A percentile compares a stretch with the other conserved stretches of the same genome.
These are phyloP conservation scores for Lycocerus yunnanus DNA, from an alignment of 2,888 invertebrate species.

Conservation along the genomic window DNA sequence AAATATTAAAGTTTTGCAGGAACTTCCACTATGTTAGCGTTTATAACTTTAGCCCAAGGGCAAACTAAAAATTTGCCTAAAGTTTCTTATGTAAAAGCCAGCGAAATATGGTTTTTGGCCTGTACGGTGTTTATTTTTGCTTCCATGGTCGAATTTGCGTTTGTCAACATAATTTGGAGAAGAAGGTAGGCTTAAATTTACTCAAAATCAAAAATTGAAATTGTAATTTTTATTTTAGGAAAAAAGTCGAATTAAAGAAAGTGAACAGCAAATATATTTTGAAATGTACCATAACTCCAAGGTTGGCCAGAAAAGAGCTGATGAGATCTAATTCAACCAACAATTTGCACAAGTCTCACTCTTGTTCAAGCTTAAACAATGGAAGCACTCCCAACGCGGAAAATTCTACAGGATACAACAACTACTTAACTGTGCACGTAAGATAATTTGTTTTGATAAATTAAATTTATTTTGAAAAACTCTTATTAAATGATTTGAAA, in stretches of 20 bases:
- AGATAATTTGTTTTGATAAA: conserved; percentile 5
- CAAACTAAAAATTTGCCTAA: conserved; percentile 85
- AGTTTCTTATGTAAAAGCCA: conserved; percentile 88
- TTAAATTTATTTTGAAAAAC: too few relatives aligned
- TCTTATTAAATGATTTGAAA: too few relatives aligned
- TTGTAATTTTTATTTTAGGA: conserved; percentile 54
- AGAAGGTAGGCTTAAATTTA: conserved; percentile 65
- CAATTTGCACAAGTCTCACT: conserved; percentile 69
- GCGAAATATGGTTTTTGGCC: conserved; percentile 88
- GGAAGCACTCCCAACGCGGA: conserved; percentile 54
- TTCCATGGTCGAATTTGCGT: conserved; percentile 85
- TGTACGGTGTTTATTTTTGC: conserved; percentile 85
- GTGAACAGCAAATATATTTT: conserved; percentile 83
- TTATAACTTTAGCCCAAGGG: conserved; percentile 84
- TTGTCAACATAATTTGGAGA: conserved; percentile 87
- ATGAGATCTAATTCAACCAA: conserved; percentile 66
- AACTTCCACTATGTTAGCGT: conserved; percentile 84
- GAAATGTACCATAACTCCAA: conserved; percentile 81
- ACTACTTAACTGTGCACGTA: conserved; percentile 44
- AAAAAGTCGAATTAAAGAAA: conserved; percentile 72
- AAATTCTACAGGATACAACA: conserved; percentile 32
- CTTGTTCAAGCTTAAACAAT: conserved; percentile 69
- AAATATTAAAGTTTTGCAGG: conserved; percentile 57
- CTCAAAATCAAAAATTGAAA: not conserved
- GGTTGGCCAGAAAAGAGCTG: conserved; percentile 72